A percentile compares a stretch with the other conserved stretches of the same genome.
Conservation (phyloP, 2,888 invertebrate genomes). For the Gastracanthus pulcherrimus region DNA sequence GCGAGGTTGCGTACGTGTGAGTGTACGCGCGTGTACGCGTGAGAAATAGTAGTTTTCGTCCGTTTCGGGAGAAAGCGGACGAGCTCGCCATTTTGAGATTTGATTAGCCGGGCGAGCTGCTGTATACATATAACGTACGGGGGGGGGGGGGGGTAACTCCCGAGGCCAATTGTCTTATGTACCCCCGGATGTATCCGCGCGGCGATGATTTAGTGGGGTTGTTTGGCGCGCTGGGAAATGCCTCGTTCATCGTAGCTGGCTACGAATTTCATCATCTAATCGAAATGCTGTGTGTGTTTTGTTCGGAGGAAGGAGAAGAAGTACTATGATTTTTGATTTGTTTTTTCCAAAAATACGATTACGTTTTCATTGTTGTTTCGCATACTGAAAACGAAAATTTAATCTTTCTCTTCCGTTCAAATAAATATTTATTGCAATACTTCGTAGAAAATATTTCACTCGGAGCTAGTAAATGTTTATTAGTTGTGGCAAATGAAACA, state of each 20-base stretch:
- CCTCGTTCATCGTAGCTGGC: slow-evolving; percentile 6
- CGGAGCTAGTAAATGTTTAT: too few relatives aligned
- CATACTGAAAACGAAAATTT: too few relatives aligned
- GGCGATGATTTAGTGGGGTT: slow-evolving; percentile 21
- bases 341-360: too few relatives aligned
- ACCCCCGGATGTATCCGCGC: slow-evolving; percentile 5
- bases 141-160: background rate
- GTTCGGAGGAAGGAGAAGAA: background rate
- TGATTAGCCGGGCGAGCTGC: background rate
- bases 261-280: slow-evolving; percentile 28
- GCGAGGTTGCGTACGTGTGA: background rate
- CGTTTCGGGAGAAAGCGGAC: background rate
- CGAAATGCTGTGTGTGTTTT: background rate
- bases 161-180: background rate
- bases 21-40: background rate
- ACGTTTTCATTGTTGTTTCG: too few relatives aligned
- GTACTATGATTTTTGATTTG: background rate
- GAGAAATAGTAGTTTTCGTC: background rate
- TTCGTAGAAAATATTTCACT: too few relatives aligned
- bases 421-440: too few relatives aligned
- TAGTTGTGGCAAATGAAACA: too few relatives aligned
- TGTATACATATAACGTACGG: background rate
- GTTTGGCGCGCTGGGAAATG: slow-evolving; percentile 11
- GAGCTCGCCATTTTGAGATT: slow-evolving; percentile 21
- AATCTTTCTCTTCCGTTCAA: too few relatives aligned